phyloP scores from a whole-genome alignment of 2,888 invertebrate species.

The Athalia rosae region DNA sequence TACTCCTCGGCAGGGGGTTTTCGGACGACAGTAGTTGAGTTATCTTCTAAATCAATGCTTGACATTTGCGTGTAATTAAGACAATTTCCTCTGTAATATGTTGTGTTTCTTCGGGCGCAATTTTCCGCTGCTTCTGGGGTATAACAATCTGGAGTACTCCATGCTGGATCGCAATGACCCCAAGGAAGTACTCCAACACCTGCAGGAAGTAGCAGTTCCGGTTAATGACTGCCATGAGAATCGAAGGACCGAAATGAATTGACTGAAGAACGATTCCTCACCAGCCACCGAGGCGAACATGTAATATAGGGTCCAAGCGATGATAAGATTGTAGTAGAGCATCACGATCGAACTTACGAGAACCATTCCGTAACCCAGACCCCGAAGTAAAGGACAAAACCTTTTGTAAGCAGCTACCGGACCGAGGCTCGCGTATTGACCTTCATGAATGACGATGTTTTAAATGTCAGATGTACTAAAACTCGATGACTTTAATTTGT shows the following conservation, averaged over 20 bases:
- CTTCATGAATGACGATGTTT: conserved; percentile 51
- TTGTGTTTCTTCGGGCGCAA: conserved; percentile 78
- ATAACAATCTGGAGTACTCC: conserved; percentile 84
- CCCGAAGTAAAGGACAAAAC: conserved; percentile 86
- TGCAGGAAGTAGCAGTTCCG: conserved; percentile 40
- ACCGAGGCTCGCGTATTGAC: conserved; percentile 86
- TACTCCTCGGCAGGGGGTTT: conserved; percentile 84
- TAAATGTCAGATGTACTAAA: neutral
- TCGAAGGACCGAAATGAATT: neutral
- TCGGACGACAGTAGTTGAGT: conserved; percentile 76
- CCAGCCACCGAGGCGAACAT: conserved; percentile 82
- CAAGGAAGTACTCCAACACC: conserved; percentile 77
- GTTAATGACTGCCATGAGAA: neutral
- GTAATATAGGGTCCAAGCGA: conserved; percentile 87
- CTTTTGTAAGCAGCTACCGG: conserved; percentile 88
- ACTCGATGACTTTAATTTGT: neutral
- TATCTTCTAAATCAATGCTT: conserved; percentile 71
- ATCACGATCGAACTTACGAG: conserved; percentile 85
- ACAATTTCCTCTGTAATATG: conserved; percentile 80
- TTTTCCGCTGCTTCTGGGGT: conserved; percentile 81
- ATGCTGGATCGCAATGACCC: conserved; percentile 82
- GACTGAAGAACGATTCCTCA: conserved; percentile 60
- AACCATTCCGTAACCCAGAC: conserved; percentile 85
- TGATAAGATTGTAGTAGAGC: conserved; percentile 86
- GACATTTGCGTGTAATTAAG: conserved; percentile 77